These are phyloP conservation scores for Eilema depressum DNA, from an alignment of 2,888 invertebrate genomes.

Conservation along the genomic window DNA sequence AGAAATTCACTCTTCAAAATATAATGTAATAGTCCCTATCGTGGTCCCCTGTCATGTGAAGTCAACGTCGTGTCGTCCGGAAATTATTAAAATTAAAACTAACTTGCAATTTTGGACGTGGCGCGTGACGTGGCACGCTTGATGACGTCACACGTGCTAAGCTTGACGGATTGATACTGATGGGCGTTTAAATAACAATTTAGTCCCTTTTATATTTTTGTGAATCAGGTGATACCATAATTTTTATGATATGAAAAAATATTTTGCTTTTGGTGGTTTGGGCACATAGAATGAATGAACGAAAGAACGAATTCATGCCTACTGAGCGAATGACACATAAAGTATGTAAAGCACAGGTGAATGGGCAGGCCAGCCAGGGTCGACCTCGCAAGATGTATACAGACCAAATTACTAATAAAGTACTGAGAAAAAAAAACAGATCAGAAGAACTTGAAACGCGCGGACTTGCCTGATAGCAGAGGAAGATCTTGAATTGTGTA, in stretches of 20 bases:
- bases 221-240: background rate
- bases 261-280: too few species aligned
- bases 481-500: too few species aligned
- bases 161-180: conserved; percentile 37
- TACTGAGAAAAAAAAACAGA: too few species aligned
- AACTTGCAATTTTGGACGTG: conserved; percentile 50
- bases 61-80: conserved; percentile 34
- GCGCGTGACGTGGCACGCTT: conserved; percentile 27
- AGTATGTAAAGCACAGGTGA: too few species aligned
- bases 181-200: background rate
- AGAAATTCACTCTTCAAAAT: conserved; percentile 8
- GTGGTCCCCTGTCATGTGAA: conserved; percentile 31
- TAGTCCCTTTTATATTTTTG: background rate
- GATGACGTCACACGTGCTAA: conserved; percentile 22
- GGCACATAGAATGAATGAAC: too few species aligned
- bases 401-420: too few species aligned
- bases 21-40: background rate
- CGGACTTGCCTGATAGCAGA: too few species aligned
- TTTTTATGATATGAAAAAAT: background rate
- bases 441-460: too few species aligned
- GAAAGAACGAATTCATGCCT: too few species aligned
- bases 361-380: too few species aligned
- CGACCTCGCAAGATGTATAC: too few species aligned
- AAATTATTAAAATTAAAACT: conserved; percentile 61
- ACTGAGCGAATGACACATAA: too few species aligned